Conservation (phyloP, 2,797 vertebrate species). For the Chrosomus eos region DNA sequence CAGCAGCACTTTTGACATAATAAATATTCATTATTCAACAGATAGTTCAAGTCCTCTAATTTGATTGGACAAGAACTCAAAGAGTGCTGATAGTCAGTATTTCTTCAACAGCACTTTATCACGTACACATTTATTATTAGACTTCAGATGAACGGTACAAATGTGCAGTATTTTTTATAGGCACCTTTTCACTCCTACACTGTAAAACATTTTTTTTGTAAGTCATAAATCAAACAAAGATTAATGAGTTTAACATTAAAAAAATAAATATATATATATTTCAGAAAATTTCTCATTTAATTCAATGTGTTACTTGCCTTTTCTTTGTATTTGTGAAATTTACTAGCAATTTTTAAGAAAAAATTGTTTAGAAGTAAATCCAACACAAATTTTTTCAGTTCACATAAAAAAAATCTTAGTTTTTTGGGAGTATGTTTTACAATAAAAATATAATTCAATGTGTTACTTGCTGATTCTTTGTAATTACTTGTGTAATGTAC, state of each 20-base stretch:
- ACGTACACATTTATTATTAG: neutral
- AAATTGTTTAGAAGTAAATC: neutral
- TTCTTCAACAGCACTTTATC: neutral
- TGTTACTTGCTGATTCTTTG: neutral
- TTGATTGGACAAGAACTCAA: neutral
- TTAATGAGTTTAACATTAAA: neutral
- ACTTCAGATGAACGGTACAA: neutral
- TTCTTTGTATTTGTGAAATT: neutral
- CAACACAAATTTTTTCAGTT: no score
- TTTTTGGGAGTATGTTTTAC: neutral
- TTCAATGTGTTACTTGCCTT: neutral
- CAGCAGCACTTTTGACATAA: neutral
- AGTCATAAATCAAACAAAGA: neutral
- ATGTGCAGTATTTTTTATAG: neutral
- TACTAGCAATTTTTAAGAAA: neutral
- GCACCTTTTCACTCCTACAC: neutral
- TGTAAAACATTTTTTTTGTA: no score
- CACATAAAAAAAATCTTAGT: no score
- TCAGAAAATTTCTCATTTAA: neutral
- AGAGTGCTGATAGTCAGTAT: neutral
- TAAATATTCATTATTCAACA: conserved; percentile 1
- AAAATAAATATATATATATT: no score
- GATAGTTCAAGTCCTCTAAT: neutral
- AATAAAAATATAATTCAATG: neutral
- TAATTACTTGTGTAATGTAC: no score